Percentiles rank a stretch among this genome's conserved stretches.
Evolutionary conservation across 2,888 invertebrate species (phyloP).

Genomic region (Cantharis flavilabris): DNA sequence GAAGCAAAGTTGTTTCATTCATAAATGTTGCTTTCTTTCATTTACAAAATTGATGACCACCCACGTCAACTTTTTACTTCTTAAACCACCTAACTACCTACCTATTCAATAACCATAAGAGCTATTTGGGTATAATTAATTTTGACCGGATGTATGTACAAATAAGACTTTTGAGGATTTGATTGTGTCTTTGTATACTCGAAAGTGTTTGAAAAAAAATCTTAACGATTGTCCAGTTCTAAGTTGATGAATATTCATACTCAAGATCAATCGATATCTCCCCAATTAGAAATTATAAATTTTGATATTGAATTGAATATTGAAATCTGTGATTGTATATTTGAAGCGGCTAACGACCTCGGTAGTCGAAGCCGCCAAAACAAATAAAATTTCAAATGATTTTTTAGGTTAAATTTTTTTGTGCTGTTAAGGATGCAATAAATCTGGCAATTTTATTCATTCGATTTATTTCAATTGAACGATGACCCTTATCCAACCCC

Average conservation of each 20-base stretch:
- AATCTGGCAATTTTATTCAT: not conserved
- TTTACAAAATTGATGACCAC: conserved; percentile 22
- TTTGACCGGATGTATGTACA: conserved; percentile 6
- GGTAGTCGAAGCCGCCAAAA: not conserved
- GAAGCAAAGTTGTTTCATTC: conserved; percentile 23
- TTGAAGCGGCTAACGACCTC: not conserved
- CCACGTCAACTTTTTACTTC: conserved; percentile 15
- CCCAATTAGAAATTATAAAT: not conserved
- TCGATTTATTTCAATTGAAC: conserved; percentile 9
- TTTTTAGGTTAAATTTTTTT: not conserved
- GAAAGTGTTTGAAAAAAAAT: not conserved
- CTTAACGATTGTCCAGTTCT: not conserved
- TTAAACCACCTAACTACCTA: conserved; percentile 5
- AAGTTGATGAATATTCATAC: not conserved
- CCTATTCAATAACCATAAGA: not conserved
- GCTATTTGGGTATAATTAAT: conserved; percentile 4
- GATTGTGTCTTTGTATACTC: not conserved
- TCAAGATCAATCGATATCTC: not conserved
- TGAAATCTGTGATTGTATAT: not conserved
- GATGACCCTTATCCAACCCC: conserved; percentile 10
- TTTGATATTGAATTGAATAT: not conserved
- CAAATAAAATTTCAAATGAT: not conserved
- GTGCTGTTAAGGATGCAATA: not conserved
- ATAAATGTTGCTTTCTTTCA: conserved; percentile 17
- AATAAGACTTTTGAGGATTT: not conserved